A percentile compares a stretch with the other conserved stretches of the same genome.
These are phyloP conservation scores for Ammodytes dubius DNA, from an alignment of 2,113 vertebrate genomes.

Conservation along the genomic window DNA sequence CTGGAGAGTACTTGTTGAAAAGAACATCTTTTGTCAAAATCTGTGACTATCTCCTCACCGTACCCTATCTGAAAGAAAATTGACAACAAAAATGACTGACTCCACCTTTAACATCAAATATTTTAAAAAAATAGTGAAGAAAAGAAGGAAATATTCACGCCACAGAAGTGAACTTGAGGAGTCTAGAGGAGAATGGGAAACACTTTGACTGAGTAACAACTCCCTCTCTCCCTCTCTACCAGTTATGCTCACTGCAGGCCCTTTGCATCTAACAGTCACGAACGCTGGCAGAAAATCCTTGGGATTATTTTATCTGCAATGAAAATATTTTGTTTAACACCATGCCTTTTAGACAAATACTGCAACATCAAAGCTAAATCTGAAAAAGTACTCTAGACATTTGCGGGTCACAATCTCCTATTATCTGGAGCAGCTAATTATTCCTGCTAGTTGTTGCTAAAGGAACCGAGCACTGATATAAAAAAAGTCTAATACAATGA, in stretches of 20 bases:
- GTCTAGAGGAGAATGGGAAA: constrained; percentile 26
- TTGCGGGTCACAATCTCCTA: constrained; percentile 46
- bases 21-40: no score
- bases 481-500: constrained; percentile 23
- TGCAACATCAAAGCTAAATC: constrained; percentile 9
- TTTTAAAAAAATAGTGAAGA: not conserved
- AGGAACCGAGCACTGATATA: constrained; percentile 36
- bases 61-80: no score
- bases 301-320: constrained; percentile 38
- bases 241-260: constrained; percentile 6
- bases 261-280: not conserved
- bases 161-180: constrained; percentile 21
- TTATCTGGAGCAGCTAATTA: constrained; percentile 38
- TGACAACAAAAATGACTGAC: no score
- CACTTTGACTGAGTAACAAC: constrained; percentile 7
- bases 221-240: constrained; percentile 13
- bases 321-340: constrained; percentile 14
- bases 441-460: constrained; percentile 19
- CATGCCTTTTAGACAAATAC: constrained; percentile 5
- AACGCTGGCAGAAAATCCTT: not conserved
- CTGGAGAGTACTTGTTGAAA: no score
- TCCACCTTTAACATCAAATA: no score
- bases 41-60: no score
- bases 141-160: constrained; percentile 36
- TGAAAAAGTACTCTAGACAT: constrained; percentile 3